Evolutionary conservation across 1,140 invertebrate species (phyloP), one percentile per base, ranked within the genome.

Genomic region (Diabrotica undecimpunctata): DNA sequence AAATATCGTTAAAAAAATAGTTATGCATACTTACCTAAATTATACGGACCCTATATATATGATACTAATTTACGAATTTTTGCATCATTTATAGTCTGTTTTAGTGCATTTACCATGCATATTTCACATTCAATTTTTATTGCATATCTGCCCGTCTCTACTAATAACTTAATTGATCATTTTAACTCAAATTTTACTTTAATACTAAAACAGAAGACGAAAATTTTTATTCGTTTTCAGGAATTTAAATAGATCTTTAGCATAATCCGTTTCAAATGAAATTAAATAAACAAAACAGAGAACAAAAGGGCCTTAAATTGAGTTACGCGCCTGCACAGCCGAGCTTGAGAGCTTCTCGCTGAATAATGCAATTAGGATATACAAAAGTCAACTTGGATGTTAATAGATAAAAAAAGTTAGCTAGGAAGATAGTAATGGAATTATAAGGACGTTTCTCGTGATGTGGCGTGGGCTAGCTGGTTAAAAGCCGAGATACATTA

Each of bases 371-470:
- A 73, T 73, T 73, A 73, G 67, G 66, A 73, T 59, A 63, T 67
- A 72, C 70, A 71, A 72, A 72, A 73, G 72, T 71, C 70, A 70
- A 67, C 66, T 69, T 61, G 13, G 65, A 66, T 63, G 68, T 70
- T 75, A 75, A 75, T 72, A 75, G 73, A 75, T 75, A 73, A 75
- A 74, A 25, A 68, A 75, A 73, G 72, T 70, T 58, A 62, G 66
- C 71, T 66, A 71, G 69, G 70, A 65, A 69, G 73, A 72, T 73
- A 71, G 70, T 75, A 75, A 75, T 73, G 69, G 70, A 73, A 75
- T 75, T 75, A 75, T 72, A 74, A 73, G 70, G 70, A 69, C 72
- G 64, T 74, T 66, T 62, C 53, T 10, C 9, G 54, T 66, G 67
- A 51, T 64, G 64, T 59, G 65, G 63, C 69, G 62, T 69, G 64